phyloP scores from a whole-genome alignment of 2,888 invertebrate genomes.

The Drosophila macrospina region DNA sequence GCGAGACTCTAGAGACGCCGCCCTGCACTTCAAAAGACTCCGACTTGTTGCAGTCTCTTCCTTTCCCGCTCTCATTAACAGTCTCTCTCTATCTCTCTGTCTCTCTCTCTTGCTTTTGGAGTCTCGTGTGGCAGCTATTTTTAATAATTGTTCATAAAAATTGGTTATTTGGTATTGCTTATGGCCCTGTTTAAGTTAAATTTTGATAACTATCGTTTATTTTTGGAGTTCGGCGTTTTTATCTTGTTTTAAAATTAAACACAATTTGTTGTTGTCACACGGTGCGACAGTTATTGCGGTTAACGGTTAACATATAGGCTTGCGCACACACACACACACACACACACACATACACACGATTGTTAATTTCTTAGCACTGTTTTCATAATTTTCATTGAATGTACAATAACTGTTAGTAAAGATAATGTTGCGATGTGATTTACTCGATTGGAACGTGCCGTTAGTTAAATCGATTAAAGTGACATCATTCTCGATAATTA shows the following conservation, averaged over 20 bases:
- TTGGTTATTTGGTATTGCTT: conserved; percentile 57
- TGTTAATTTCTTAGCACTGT: conserved; percentile 54
- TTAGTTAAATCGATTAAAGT: background rate
- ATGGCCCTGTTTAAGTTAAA: conserved; percentile 46
- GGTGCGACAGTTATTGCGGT: conserved; percentile 15
- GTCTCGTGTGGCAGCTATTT: conserved; percentile 22
- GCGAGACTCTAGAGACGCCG: conserved; percentile 41
- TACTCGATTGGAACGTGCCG: conserved; percentile 16
- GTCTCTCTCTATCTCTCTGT: background rate
- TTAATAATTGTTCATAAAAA: conserved; percentile 50
- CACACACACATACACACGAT: background rate
- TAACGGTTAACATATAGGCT: conserved; percentile 22
- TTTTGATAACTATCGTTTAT: conserved; percentile 54
- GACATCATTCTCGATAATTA: background rate
- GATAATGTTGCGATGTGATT: conserved; percentile 45
- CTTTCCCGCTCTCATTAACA: background rate
- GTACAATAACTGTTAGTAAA: conserved; percentile 32
- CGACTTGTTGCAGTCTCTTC: conserved; percentile 50
- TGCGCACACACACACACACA: conserved; percentile 11
- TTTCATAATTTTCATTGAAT: conserved; percentile 60
- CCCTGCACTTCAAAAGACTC: conserved; percentile 59
- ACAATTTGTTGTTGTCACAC: conserved; percentile 49
- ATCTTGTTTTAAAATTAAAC: conserved; percentile 74
- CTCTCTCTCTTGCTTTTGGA: background rate
- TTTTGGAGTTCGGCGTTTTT: conserved; percentile 50